phyloP scores from a whole-genome alignment of 2,113 vertebrate genomes.

The Myodes glareolus region DNA sequence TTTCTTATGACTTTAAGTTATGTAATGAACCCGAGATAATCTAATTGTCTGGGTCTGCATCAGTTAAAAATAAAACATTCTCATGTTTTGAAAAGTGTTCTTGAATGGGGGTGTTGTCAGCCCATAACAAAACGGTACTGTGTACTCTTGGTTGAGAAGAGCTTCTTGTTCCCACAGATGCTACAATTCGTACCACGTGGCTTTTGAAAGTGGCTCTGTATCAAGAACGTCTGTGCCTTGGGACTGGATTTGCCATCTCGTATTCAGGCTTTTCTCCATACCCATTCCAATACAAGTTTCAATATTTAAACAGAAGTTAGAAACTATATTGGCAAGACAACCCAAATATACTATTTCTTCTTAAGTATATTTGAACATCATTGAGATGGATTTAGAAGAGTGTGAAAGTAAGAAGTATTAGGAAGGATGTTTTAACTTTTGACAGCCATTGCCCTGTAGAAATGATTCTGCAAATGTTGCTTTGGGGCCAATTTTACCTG shows the following conservation, averaged over 20 bases:
- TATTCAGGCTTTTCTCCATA: conserved; percentile 4
- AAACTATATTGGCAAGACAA: neutral
- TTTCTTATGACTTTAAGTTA: conserved; percentile 28
- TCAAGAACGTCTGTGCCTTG: neutral
- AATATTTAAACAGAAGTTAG: conserved; percentile 30
- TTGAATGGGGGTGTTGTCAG: conserved; percentile 39
- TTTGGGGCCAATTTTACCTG: neutral
- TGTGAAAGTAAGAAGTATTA: neutral
- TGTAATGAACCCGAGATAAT: neutral
- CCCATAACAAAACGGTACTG: conserved; percentile 17
- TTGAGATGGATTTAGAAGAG: neutral
- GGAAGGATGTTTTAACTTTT: neutral
- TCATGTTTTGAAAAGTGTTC: neutral
- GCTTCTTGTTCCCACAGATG: conserved; percentile 37
- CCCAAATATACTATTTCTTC: neutral
- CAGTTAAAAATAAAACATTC: conserved; percentile 52
- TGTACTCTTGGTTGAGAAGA: neutral
- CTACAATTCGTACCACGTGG: neutral
- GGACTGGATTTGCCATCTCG: neutral
- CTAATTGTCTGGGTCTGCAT: neutral
- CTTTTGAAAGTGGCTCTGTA: neutral
- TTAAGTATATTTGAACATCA: neutral
- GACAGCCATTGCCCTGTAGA: neutral
- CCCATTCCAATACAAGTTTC: neutral
- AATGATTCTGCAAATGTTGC: neutral